Evolutionary conservation across 2,888 invertebrate species (phyloP).

Genomic region (Strigamia transsilvanica): DNA sequence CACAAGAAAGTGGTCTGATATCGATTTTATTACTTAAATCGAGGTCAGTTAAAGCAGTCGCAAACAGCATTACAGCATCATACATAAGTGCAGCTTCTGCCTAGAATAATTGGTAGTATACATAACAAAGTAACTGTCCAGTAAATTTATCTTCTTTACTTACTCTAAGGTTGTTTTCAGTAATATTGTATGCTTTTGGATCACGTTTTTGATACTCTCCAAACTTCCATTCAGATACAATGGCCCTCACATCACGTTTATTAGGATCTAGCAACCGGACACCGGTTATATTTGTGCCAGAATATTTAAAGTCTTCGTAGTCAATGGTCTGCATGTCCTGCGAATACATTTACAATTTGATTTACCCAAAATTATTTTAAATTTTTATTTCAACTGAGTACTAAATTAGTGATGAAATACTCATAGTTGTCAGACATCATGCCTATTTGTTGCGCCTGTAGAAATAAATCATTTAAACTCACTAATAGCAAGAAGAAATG

Average conservation of each 20-base stretch:
- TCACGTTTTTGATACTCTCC: slow-evolving; percentile 7
- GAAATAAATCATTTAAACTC: slow-evolving; percentile 22
- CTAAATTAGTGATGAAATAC: slow-evolving; percentile 90
- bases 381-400: slow-evolving; percentile 64
- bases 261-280: slow-evolving; percentile 72
- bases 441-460: slow-evolving; percentile 89
- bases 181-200: slow-evolving; percentile 2
- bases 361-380: neutral
- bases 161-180: slow-evolving; percentile 31
- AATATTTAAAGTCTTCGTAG: slow-evolving; percentile 78
- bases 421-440: slow-evolving; percentile 97
- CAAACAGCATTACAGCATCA: slow-evolving; percentile 65
- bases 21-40: slow-evolving; percentile 74
- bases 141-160: neutral
- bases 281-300: slow-evolving; percentile 84
- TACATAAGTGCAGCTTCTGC: slow-evolving; percentile 66
- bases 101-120: slow-evolving; percentile 59
- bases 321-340: slow-evolving; percentile 84
- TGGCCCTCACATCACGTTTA: slow-evolving; percentile 70
- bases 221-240: slow-evolving; percentile 61
- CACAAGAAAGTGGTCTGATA: slow-evolving; percentile 76
- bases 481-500: neutral
- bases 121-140: neutral
- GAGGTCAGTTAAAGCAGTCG: slow-evolving; percentile 63
- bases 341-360: slow-evolving; percentile 55